Evolutionary conservation across 2,797 vertebrate genomes (phyloP), one percentile per base, ranked within the genome.

Genomic region (Bufotes viridis): DNA sequence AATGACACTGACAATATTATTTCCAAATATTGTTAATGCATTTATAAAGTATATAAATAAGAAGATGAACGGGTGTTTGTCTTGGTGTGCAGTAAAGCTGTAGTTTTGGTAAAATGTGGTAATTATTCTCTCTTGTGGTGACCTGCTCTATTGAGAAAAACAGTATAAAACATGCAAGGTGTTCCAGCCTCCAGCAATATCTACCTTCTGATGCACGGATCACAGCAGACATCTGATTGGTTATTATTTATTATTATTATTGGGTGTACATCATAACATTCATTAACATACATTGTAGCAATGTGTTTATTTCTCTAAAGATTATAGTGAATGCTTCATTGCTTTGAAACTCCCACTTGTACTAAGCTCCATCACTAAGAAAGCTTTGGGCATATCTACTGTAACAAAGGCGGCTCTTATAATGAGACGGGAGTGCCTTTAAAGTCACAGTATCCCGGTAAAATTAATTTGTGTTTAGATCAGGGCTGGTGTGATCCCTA

Each of bases 401-500:
- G 12, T 18, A 75, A 61, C 55, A 84, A 84, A 60, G 22, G 18
- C 29, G 12, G 29, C 69, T 49, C 12, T 61, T n/a, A 72, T 82
- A 69, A 24, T 49, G 13, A 29, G n/a, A 53, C 10, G 42, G 79
- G 7, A 65, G 58, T 29, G 63, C 58, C 74, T 75, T 29, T 26
- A 24, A 75, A 75, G 65, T 65, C 3, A 65, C 6, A n/a, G 20
- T 53, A 14, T 81, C 42, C 15, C 55, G 13, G 49, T 63, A 63
- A 24, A 74, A 87, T 58, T 34, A 14, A 13, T 74, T 76, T 17
- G n/a, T 87, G 69, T 65, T 81, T 82, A 63, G 24, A 75, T 82
- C 29, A 61, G 20, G 15, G 7, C 0, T 20, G 69, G 17, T 58
- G 18, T 51, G 34, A 34, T 81, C 18, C 63, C 80, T 15, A 34